phyloP scores from a whole-genome alignment of 1,140 invertebrate genomes.

The Neodiprion pinetum region DNA sequence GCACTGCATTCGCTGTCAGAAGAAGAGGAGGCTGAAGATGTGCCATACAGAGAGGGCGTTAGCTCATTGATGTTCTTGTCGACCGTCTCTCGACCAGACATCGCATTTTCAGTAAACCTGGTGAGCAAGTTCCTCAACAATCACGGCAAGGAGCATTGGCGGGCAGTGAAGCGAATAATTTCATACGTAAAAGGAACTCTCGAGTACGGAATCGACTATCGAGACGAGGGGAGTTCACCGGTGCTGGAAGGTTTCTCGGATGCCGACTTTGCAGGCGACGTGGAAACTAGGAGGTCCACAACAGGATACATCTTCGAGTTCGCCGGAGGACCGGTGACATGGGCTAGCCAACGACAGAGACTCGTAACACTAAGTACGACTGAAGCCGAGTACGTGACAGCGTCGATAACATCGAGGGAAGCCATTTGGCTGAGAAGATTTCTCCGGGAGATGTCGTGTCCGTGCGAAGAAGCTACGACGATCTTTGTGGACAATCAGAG shows the following conservation, averaged over 20 bases:
- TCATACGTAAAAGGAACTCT: constrained; percentile 26
- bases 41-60: constrained; percentile 36
- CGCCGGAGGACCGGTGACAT: constrained; percentile 14
- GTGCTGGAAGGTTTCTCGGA: not conserved
- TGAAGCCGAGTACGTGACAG: too few species aligned
- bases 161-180: constrained; percentile 26
- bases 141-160: constrained; percentile 20
- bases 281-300: constrained; percentile 17
- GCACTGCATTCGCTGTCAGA: too few species aligned
- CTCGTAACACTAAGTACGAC: not conserved
- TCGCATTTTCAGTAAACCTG: constrained; percentile 26
- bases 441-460: too few species aligned
- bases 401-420: too few species aligned
- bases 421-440: too few species aligned
- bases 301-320: constrained; percentile 17
- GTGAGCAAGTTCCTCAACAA: constrained; percentile 18
- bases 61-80: constrained; percentile 45
- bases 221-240: too few species aligned
- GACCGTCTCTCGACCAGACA: constrained; percentile 42
- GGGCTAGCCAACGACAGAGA: constrained; percentile 22
- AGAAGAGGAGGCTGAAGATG: not conserved
- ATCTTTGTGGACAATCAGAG: too few species aligned
- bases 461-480: too few species aligned
- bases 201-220: constrained; percentile 1
- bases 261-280: constrained; percentile 22